Percentiles rank a stretch among this genome's conserved stretches.
These are phyloP conservation scores for Augochlorella aurata DNA, from an alignment of 2,888 invertebrate genomes.

Conservation along the genomic window DNA sequence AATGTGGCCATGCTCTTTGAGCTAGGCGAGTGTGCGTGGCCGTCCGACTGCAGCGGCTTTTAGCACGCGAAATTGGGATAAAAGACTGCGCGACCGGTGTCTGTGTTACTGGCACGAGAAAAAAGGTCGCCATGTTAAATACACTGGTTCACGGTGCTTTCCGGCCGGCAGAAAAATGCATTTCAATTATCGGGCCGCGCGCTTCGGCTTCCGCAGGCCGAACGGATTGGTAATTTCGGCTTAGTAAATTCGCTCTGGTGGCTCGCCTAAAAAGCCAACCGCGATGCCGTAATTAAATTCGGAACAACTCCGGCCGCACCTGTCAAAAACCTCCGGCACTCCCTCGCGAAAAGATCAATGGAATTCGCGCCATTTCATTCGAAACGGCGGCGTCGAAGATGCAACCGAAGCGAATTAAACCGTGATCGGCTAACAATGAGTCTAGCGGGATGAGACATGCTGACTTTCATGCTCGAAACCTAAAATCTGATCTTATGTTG, in stretches of 20 bases:
- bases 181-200: conserved; percentile 65
- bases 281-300: conserved; percentile 66
- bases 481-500: no score
- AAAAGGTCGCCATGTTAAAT: conserved; percentile 54
- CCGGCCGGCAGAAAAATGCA: conserved; percentile 61
- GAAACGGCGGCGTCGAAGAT: no score
- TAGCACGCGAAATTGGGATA: conserved; percentile 21
- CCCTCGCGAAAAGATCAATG: conserved; percentile 32
- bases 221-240: conserved; percentile 60
- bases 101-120: conserved; percentile 20
- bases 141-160: conserved; percentile 47
- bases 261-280: conserved; percentile 63
- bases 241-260: conserved; percentile 63
- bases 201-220: conserved; percentile 22
- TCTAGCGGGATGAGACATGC: no score
- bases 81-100: conserved; percentile 22
- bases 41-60: conserved; percentile 31
- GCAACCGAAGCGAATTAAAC: no score
- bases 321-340: conserved; percentile 58
- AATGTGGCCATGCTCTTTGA: conserved; percentile 5
- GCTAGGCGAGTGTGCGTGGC: neutral
- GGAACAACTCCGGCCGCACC: conserved; percentile 57
- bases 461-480: no score
- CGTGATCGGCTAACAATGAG: no score
- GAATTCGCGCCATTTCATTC: neutral